Percentiles rank a stretch among this genome's conserved stretches.
Conservation (phyloP, 2,797 vertebrate genomes). For the Enteromius treurensis region DNA sequence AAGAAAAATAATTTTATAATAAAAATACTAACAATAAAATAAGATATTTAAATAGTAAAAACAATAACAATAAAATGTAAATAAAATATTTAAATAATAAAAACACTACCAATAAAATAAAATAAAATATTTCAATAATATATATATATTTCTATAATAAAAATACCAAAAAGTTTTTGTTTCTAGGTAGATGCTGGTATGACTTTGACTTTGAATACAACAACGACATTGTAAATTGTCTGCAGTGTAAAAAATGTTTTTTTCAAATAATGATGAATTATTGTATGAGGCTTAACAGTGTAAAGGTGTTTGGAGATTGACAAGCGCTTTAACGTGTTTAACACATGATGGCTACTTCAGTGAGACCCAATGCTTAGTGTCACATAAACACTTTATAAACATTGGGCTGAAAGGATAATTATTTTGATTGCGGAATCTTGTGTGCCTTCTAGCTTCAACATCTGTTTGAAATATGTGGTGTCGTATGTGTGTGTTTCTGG, state of each 20-base stretch:
- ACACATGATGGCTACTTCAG: conserved; percentile 68
- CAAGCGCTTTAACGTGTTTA: conserved; percentile 61
- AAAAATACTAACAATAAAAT: background rate
- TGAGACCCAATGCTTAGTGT: conserved; percentile 69
- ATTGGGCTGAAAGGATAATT: conserved; percentile 77
- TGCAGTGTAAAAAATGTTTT: background rate
- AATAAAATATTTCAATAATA: no score
- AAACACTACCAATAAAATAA: no score
- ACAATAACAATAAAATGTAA: no score
- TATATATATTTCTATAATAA: no score
- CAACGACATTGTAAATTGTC: background rate
- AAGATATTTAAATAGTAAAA: no score
- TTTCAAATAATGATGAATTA: conserved; percentile 45
- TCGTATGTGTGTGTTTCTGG: conserved; percentile 73
- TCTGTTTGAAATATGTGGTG: conserved; percentile 90
- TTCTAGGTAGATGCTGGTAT: no score
- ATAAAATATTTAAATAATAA: no score
- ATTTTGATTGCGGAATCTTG: conserved; percentile 86
- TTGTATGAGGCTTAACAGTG: background rate
- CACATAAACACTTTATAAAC: conserved; percentile 82
- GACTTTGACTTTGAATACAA: background rate
- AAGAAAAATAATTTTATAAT: background rate
- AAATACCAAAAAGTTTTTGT: no score
- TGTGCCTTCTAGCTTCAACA: conserved; percentile 81
- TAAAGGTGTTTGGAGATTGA: conserved; percentile 66